A percentile compares a stretch with the other conserved stretches of the same genome.
phyloP scores from a whole-genome alignment of 2,113 vertebrate genomes.

The Sinosuthora webbiana region DNA sequence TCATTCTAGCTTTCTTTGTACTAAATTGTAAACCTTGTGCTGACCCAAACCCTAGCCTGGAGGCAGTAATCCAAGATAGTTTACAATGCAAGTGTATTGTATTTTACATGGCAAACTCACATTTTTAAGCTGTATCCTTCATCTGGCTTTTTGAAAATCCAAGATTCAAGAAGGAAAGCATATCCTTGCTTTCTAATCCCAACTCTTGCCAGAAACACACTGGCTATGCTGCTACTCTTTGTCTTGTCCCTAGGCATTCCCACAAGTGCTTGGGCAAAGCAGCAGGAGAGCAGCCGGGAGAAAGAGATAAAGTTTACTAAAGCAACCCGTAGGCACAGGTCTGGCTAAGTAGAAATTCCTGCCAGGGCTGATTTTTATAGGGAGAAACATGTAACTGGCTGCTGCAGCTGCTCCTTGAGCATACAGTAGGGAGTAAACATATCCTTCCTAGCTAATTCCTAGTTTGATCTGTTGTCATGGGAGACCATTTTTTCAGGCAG shows the following conservation, averaged over 20 bases:
- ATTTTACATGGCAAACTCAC: neutral
- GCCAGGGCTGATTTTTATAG: neutral
- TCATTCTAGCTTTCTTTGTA: neutral
- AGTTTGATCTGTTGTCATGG: neutral
- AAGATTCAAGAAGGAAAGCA: neutral
- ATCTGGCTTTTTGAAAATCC: neutral
- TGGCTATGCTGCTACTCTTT: neutral
- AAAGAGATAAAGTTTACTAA: neutral
- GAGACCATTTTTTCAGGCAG: neutral
- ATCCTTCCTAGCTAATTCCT: neutral
- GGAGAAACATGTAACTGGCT: neutral
- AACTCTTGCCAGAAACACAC: neutral
- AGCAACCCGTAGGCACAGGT: neutral
- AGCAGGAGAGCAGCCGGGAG: neutral
- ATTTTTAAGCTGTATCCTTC: neutral
- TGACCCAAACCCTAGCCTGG: neutral
- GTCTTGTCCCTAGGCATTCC: neutral
- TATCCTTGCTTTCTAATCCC: neutral
- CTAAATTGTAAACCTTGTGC: neutral
- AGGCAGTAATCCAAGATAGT: neutral
- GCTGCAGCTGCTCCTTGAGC: neutral
- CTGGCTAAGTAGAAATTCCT: neutral
- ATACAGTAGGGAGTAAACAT: neutral
- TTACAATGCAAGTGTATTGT: neutral
- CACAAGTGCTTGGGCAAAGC: neutral